Base-by-base conservation (phyloP, 2,113 vertebrate species). In the Pelecanoides urinatrix region DNA sequence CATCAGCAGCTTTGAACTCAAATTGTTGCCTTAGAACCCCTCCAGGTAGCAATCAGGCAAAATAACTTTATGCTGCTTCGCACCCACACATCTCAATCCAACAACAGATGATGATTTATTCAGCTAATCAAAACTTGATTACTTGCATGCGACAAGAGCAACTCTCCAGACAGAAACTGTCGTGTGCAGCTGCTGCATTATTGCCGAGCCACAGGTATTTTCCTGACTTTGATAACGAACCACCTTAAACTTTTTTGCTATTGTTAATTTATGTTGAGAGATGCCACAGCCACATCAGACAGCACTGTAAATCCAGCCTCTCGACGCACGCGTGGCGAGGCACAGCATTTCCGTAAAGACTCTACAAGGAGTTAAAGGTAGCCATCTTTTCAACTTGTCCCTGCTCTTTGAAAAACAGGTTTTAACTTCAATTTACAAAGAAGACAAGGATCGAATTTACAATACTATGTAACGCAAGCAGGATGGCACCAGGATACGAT, bases 261-360 rank as follows among this genome's bases (percentile, higher is more conserved):
- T 7, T 36, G 47, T 23, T 45, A 34, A 40, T 27, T 58, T 55
- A 34, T 2, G 15, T 32, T 27, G 52, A 91, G 47, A 65, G 36
- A 75, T 70, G 65, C 19, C 76, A 66, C n/a, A 50, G 56, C 16
- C 42, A 23, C 50, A 70, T n/a, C n/a, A 80, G 23, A 53, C 13
- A 71, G 58, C 36, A 50, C 66, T 18, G 16, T 49, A 75, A 47
- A 76, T 53, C 34, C 63, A 76, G 55, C 13, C 50, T 59, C 13
- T 79, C 83, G 61, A 83, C 29, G 10, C 25, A 32, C 3, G 6
- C 0, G 0, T 47, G 47, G 71, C 0, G 0, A 84, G 16, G 36
- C 11, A 6, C 47, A 86, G 38, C 45, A 80, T 29, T 71, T 83
- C 58, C 30, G 29, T 40, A 45, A 50, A n/a, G 79, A 32, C 58